A percentile compares a stretch with the other conserved stretches of the same genome.
These are phyloP conservation scores for Eurosta solidaginis DNA, from an alignment of 1,140 invertebrate genomes.

Conservation along the genomic window DNA sequence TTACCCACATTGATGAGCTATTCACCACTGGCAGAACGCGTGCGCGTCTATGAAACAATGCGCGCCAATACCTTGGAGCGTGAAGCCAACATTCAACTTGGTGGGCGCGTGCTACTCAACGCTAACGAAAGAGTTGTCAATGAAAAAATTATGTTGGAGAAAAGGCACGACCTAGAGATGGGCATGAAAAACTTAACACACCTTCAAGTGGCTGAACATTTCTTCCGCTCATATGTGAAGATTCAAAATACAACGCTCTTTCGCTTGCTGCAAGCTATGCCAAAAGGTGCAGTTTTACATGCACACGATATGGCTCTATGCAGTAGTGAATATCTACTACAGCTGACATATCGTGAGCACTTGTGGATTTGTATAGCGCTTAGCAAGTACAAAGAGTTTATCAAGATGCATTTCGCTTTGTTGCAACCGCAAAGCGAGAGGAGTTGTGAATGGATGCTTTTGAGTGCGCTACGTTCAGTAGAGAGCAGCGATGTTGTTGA, in stretches of 20 bases:
- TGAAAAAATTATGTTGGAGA: conserved; percentile 37
- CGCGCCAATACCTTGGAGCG: background rate
- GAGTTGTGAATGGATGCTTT: conserved; percentile 64
- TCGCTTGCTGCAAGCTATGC: conserved; percentile 69
- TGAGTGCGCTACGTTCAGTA: conserved; percentile 62
- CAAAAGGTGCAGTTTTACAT: conserved; percentile 75
- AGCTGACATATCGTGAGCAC: conserved; percentile 42
- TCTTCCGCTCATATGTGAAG: conserved; percentile 65
- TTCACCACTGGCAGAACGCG: background rate
- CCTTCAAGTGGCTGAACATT: conserved; percentile 68
- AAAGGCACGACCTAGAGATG: conserved; percentile 62
- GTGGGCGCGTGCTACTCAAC: conserved; percentile 33
- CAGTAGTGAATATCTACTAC: conserved; percentile 64
- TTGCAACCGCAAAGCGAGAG: conserved; percentile 45
- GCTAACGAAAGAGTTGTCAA: conserved; percentile 41
- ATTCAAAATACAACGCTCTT: conserved; percentile 71
- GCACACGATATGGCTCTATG: conserved; percentile 71
- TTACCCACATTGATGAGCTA: background rate
- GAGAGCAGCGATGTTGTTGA: conserved; percentile 63
- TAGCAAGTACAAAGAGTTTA: conserved; percentile 47
- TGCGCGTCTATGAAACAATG: conserved; percentile 9
- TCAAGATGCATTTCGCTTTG: conserved; percentile 54
- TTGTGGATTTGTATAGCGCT: conserved; percentile 44
- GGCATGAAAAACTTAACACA: conserved; percentile 62
- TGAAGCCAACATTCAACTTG: conserved; percentile 39